Percentiles rank a stretch among this genome's conserved stretches.
Evolutionary conservation across 1,140 invertebrate genomes (phyloP).

Genomic region (Coenobita brevimanus): DNA sequence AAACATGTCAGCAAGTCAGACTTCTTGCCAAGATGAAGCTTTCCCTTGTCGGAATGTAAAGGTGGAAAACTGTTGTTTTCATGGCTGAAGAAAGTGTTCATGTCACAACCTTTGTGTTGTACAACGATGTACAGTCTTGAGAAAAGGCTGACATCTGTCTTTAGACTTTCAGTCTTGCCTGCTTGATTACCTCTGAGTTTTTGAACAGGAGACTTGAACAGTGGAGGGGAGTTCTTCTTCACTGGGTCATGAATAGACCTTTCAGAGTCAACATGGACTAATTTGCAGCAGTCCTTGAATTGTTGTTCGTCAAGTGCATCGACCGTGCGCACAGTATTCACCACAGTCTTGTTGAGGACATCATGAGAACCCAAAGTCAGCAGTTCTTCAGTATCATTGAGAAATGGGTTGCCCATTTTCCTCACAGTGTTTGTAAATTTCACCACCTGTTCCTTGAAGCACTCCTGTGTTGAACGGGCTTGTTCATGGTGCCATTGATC

Average conservation of each 20-base stretch:
- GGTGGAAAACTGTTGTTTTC: too few species aligned
- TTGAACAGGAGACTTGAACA: constrained; percentile 15
- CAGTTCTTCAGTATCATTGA: constrained; percentile 54
- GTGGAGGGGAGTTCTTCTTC: constrained; percentile 23
- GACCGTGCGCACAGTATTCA: constrained; percentile 33
- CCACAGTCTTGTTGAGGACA: constrained; percentile 39
- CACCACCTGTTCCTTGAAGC: constrained; percentile 52
- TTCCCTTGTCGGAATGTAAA: too few species aligned
- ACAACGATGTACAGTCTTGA: too few species aligned
- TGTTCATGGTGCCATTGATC: constrained; percentile 30
- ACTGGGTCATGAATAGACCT: constrained; percentile 24
- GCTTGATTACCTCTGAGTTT: constrained; percentile 7
- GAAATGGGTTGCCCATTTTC: constrained; percentile 66
- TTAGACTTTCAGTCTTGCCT: neutral
- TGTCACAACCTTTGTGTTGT: too few species aligned
- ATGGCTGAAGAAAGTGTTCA: too few species aligned
- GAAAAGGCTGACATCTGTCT: too few species aligned
- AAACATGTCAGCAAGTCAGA: neutral
- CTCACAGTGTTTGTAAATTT: constrained; percentile 47
- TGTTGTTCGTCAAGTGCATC: constrained; percentile 30
- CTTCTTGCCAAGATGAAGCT: too few species aligned
- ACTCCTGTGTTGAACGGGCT: constrained; percentile 46
- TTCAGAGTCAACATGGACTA: constrained; percentile 8
- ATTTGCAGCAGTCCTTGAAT: constrained; percentile 34
- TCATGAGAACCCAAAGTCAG: constrained; percentile 46